These are phyloP conservation scores for Luehdorfia chinensis DNA, from an alignment of 1,140 invertebrate genomes.

Conservation along the genomic window DNA sequence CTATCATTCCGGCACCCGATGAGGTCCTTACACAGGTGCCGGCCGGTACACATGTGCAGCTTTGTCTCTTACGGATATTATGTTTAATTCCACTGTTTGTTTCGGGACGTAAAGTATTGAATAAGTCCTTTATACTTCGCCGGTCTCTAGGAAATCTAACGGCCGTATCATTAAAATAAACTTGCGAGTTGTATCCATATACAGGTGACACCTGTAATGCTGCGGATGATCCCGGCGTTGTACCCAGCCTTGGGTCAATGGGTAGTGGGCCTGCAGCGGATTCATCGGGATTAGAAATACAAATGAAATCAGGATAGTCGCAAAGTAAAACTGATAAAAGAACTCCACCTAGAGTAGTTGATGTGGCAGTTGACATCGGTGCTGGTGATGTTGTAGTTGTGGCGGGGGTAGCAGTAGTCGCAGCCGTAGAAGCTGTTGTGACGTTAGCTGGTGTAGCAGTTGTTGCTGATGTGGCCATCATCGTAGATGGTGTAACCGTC, in stretches of 20 bases:
- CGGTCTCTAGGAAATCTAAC: slow-evolving; percentile 55
- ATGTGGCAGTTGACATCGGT: slow-evolving; percentile 18
- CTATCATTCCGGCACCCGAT: slow-evolving; percentile 75
- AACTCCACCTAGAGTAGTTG: slow-evolving; percentile 38
- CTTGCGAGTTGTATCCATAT: slow-evolving; percentile 50
- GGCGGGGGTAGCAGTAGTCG: slow-evolving; percentile 20
- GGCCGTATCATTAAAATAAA: slow-evolving; percentile 40
- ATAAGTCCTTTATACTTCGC: slow-evolving; percentile 35
- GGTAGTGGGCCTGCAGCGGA: slow-evolving; percentile 50
- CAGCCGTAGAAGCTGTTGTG: slow-evolving; percentile 20
- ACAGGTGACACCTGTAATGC: slow-evolving; percentile 48
- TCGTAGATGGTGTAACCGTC: background rate
- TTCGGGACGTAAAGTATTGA: slow-evolving; percentile 10
- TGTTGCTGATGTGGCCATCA: background rate
- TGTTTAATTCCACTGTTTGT: slow-evolving; percentile 26
- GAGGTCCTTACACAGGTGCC: slow-evolving; percentile 48
- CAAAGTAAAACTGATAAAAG: slow-evolving; percentile 52
- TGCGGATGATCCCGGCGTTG: slow-evolving; percentile 50
- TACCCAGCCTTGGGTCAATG: slow-evolving; percentile 62
- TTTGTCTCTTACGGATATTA: slow-evolving; percentile 56
- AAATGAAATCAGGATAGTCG: slow-evolving; percentile 54
- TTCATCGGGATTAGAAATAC: slow-evolving; percentile 63
- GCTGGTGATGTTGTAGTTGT: slow-evolving; percentile 19
- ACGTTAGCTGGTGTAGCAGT: slow-evolving; percentile 18
- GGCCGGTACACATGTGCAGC: slow-evolving; percentile 60